phyloP scores from a whole-genome alignment of 2,888 invertebrate genomes.

The Stenchaetothrips biformis region DNA sequence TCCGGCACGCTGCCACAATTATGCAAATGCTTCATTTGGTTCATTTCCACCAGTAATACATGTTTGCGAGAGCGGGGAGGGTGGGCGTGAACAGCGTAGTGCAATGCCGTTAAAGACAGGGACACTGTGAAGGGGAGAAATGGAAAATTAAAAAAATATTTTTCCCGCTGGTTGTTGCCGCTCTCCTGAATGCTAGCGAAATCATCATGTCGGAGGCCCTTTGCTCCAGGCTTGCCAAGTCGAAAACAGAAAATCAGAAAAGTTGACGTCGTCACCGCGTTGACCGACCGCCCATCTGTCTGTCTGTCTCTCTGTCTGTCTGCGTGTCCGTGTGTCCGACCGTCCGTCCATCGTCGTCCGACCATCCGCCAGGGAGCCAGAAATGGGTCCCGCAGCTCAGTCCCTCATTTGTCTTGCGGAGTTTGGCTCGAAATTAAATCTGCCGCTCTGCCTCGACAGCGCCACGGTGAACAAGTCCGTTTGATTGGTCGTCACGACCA shows the following conservation, averaged over 20 bases:
- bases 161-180: background rate
- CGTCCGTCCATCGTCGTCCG: too few relatives aligned
- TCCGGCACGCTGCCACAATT: too few relatives aligned
- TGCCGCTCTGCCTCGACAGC: background rate
- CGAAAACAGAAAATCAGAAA: conserved; percentile 14
- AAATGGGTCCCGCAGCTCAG: background rate
- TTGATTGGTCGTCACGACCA: background rate
- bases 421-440: conserved; percentile 13
- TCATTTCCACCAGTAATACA: too few relatives aligned
- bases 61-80: too few relatives aligned
- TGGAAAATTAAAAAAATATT: background rate
- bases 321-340: too few relatives aligned
- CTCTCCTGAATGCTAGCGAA: background rate
- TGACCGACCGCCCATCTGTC: background rate
- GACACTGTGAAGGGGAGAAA: background rate
- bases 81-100: too few relatives aligned
- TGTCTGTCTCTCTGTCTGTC: too few relatives aligned
- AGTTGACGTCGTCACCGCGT: background rate
- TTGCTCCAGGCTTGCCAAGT: background rate
- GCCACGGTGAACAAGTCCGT: conserved; percentile 8
- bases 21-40: too few relatives aligned
- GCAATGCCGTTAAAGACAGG: too few relatives aligned
- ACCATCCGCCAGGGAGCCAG: too few relatives aligned
- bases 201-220: background rate
- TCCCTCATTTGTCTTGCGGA: conserved; percentile 10